Percentiles rank a stretch among this genome's conserved stretches.
Evolutionary conservation across 1,140 invertebrate species (phyloP).

Genomic region (Phortica variegata): DNA sequence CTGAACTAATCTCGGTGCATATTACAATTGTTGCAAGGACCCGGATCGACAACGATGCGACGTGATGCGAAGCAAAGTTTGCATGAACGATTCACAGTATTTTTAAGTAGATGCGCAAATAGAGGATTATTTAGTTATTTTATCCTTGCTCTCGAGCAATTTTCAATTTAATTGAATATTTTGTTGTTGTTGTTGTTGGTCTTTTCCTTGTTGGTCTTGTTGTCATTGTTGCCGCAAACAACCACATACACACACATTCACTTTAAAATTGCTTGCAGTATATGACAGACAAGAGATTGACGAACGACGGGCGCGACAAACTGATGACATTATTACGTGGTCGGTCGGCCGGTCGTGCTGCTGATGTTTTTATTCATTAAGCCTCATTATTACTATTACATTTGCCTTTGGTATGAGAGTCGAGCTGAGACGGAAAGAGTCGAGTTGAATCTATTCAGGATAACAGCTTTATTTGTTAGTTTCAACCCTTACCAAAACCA

Average conservation of each 20-base stretch:
- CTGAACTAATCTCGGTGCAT: too few relatives aligned
- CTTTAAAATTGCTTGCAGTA: slow-evolving; percentile 18
- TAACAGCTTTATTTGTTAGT: slow-evolving; percentile 4
- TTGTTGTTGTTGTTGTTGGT: slow-evolving; percentile 29
- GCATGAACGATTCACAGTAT: too few relatives aligned
- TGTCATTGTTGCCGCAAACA: slow-evolving; percentile 3
- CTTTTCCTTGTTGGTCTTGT: slow-evolving; percentile 1
- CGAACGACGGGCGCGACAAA: slow-evolving; percentile 38
- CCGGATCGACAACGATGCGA: too few relatives aligned
- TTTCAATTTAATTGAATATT: slow-evolving; percentile 39
- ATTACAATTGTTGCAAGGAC: too few relatives aligned
- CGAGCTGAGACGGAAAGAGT: too few relatives aligned
- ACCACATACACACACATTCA: too few relatives aligned
- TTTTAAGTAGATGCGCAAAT: slow-evolving; percentile 32
- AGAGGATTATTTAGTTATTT: slow-evolving; percentile 34
- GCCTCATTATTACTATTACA: slow-evolving; percentile 18
- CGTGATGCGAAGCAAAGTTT: too few relatives aligned
- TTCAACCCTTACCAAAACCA: slow-evolving; percentile 38
- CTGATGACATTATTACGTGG: slow-evolving; percentile 51
- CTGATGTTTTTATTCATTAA: slow-evolving; percentile 44
- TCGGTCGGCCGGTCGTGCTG: too few relatives aligned
- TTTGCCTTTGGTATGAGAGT: too few relatives aligned
- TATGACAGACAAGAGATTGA: slow-evolving; percentile 7
- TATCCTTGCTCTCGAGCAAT: slow-evolving; percentile 9
- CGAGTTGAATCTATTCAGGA: slow-evolving; percentile 24